Base-by-base conservation (phyloP, 2,888 invertebrate genomes). In the Hermodice carunculata region DNA sequence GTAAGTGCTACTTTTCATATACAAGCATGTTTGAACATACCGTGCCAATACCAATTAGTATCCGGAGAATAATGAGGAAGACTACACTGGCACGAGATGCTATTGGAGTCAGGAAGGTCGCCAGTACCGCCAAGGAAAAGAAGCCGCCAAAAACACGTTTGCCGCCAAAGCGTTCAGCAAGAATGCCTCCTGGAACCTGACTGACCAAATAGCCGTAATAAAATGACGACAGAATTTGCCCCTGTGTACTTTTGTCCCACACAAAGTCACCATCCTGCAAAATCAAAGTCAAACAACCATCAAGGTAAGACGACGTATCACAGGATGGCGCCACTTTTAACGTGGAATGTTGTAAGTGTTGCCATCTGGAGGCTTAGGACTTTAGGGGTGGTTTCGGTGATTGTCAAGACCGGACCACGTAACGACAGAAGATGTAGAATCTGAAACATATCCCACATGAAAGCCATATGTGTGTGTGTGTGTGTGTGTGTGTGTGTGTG, bases 201-300 rank as follows among this genome's bases (percentile, higher is more conserved):
- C 69, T 79, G 44, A 81, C 66, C 44, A 86, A 69, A 73, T 87
- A 88, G 34, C 87, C 87, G 75, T 89, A 90, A 82, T 88, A 90
- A 77, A 89, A 89, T 3, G 88, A 86, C 5, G 89, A 88, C 2
- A 90, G 82, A 51, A 91, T 81, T 0, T 82, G 75, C 24, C 90
- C 88, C 75, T 89, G 88, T 19, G 86, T 81, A 5, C 82, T 78
- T 61, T 89, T 89, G 34, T 85, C 83, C 90, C 90, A 90, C 0
- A 83, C 80, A 64, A 90, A 87, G 65, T 88, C 88, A 5, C 81
- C 79, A 51, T 77, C 76, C 76, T 78, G 65, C 4, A 46, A 57
- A 61, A n/a, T 46, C 1, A 66, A 17, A 42, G 26, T 32, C 17
- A 32, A 34, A 42, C 24, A 42, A n/a, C n/a, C n/a, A n/a, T n/a